These are phyloP conservation scores for Desmophyllum pertusum DNA, from an alignment of 92 coral and sea anemone genomes.

Conservation along the genomic window DNA sequence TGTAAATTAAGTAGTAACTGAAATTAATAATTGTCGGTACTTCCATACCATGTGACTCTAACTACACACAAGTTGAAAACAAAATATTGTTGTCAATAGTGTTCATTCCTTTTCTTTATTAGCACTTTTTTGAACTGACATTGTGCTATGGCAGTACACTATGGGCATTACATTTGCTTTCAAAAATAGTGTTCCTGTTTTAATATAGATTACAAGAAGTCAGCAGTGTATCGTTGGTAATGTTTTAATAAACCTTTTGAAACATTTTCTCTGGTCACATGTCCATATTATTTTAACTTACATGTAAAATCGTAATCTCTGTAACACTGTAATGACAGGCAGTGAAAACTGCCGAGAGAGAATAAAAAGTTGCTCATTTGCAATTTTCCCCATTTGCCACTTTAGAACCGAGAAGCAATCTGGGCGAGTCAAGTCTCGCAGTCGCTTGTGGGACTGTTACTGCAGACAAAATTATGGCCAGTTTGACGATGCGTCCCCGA, in stretches of 20 bases:
- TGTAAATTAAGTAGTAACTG: not conserved
- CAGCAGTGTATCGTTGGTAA: not conserved
- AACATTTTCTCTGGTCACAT: not conserved
- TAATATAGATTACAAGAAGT: not conserved
- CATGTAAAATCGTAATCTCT: too few species aligned
- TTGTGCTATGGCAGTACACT: not conserved
- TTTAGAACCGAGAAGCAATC: too few species aligned
- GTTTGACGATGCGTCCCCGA: too few species aligned
- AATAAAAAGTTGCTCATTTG: too few species aligned
- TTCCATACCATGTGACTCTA: not conserved
- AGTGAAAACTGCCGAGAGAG: too few species aligned
- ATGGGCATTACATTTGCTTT: not conserved
- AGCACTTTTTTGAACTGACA: not conserved
- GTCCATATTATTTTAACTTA: too few species aligned
- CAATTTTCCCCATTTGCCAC: too few species aligned
- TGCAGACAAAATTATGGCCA: too few species aligned
- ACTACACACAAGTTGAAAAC: not conserved
- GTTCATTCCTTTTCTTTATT: not conserved
- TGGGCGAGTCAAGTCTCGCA: too few species aligned
- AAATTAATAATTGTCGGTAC: not conserved
- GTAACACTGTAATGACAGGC: too few species aligned
- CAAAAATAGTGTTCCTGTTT: not conserved
- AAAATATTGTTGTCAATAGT: not conserved
- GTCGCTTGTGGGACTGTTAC: too few species aligned
- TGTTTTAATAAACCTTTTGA: not conserved